Conservation (phyloP, 2,113 vertebrate species). For the Hyperopisus bebe region DNA sequence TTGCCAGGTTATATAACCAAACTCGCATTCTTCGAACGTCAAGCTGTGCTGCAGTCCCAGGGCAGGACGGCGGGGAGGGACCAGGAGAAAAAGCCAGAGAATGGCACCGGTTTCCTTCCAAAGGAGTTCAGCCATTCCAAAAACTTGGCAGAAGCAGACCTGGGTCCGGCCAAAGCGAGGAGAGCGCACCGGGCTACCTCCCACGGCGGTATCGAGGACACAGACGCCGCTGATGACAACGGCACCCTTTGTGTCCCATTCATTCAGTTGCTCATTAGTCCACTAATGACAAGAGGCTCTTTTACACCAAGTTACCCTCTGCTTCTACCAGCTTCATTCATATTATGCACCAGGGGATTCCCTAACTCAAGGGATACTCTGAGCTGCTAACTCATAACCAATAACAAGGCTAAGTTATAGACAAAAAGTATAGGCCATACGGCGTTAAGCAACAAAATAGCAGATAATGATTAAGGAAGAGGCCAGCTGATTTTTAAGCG, state of each 20-base stretch:
- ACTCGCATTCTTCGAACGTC: slow-evolving; percentile 42
- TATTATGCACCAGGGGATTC: neutral
- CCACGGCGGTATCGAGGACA: neutral
- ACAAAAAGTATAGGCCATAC: neutral
- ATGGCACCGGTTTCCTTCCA: slow-evolving; percentile 51
- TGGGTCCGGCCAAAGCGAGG: slow-evolving; percentile 17
- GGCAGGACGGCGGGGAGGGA: slow-evolving; percentile 26
- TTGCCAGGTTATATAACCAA: slow-evolving; percentile 54
- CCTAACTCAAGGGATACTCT: neutral
- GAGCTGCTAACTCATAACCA: slow-evolving; percentile 3
- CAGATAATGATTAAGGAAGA: slow-evolving; percentile 50
- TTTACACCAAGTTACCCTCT: neutral
- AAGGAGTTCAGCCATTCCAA: slow-evolving; percentile 32
- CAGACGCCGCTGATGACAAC: neutral
- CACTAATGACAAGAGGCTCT: neutral
- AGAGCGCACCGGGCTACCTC: slow-evolving; percentile 8
- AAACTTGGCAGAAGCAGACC: slow-evolving; percentile 19
- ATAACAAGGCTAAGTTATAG: neutral
- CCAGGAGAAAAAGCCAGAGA: slow-evolving; percentile 42
- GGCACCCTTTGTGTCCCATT: slow-evolving; percentile 4
- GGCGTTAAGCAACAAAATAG: slow-evolving; percentile 31
- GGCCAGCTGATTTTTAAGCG: neutral
- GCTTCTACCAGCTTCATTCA: neutral
- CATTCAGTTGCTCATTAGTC: slow-evolving; percentile 5
- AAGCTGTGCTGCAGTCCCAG: slow-evolving; percentile 30